phyloP scores from a whole-genome alignment of 2,113 vertebrate species.

The Sterna hirundo region DNA sequence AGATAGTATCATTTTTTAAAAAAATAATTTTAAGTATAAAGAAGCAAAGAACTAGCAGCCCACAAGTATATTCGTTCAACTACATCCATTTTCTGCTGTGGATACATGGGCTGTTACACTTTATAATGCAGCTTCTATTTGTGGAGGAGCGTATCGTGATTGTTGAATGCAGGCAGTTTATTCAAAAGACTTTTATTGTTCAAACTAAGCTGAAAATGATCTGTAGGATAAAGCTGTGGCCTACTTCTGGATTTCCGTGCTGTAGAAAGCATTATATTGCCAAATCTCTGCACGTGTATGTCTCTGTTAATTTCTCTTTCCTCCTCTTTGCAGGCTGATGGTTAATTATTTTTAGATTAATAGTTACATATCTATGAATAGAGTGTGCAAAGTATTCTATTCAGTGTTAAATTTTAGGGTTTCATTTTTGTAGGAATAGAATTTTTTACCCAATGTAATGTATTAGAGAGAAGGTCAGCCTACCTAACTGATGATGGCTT shows the following conservation, averaged over 20 bases:
- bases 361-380: neutral
- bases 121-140: neutral
- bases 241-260: neutral
- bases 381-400: neutral
- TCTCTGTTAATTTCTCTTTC: neutral
- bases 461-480: neutral
- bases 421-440: neutral
- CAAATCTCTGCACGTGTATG: neutral
- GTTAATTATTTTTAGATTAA: neutral
- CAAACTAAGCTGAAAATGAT: conserved; percentile 32
- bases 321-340: neutral
- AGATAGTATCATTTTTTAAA: neutral
- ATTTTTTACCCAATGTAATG: neutral
- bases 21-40: neutral
- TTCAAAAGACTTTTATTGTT: conserved; percentile 37
- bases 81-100: neutral
- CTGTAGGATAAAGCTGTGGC: conserved; percentile 7
- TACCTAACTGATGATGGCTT: neutral
- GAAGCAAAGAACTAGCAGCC: neutral
- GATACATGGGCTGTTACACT: neutral
- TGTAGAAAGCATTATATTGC: neutral
- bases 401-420: neutral
- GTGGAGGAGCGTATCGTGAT: neutral
- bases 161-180: conserved; percentile 13
- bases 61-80: neutral